Percentiles rank a stretch among this genome's conserved stretches.
Evolutionary conservation across 1,140 invertebrate genomes (phyloP).

Genomic region (Eubasilissa regina): DNA sequence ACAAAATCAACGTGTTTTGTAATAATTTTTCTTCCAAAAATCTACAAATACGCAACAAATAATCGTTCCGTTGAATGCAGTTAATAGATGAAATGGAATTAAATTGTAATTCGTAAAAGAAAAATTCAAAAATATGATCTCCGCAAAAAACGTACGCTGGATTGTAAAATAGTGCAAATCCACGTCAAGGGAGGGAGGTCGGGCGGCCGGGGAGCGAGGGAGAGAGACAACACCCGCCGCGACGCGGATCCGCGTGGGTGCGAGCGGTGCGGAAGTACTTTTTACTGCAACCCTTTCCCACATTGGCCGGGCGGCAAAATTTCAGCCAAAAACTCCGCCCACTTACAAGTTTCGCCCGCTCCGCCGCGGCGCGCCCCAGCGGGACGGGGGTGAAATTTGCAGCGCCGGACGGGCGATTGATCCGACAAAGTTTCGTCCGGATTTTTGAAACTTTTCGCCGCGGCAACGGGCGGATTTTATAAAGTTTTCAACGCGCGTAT

Average conservation of each 20-base stretch:
- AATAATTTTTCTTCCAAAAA: no score
- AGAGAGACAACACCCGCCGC: constrained; percentile 10
- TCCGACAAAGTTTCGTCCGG: constrained; percentile 47
- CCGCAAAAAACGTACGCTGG: constrained; percentile 10
- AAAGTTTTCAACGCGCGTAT: constrained; percentile 37
- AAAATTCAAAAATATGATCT: neutral
- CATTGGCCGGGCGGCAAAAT: constrained; percentile 59
- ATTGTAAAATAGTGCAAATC: constrained; percentile 33
- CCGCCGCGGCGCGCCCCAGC: neutral
- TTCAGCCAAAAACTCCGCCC: constrained; percentile 61
- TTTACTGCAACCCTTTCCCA: constrained; percentile 57
- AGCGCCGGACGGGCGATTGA: constrained; percentile 22
- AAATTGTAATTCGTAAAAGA: neutral
- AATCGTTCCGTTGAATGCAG: no score
- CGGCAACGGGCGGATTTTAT: constrained; percentile 46
- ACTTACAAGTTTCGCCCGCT: constrained; percentile 43
- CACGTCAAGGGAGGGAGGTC: constrained; percentile 14
- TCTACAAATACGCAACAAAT: no score
- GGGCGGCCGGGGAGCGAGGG: neutral
- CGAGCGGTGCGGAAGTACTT: constrained; percentile 35
- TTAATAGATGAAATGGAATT: no score
- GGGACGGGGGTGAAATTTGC: constrained; percentile 10
- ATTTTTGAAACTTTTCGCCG: constrained; percentile 47
- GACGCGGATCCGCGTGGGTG: neutral
- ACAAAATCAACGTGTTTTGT: no score